Evolutionary conservation across 2,888 invertebrate genomes (phyloP).

Genomic region (Hipparchia semele): DNA sequence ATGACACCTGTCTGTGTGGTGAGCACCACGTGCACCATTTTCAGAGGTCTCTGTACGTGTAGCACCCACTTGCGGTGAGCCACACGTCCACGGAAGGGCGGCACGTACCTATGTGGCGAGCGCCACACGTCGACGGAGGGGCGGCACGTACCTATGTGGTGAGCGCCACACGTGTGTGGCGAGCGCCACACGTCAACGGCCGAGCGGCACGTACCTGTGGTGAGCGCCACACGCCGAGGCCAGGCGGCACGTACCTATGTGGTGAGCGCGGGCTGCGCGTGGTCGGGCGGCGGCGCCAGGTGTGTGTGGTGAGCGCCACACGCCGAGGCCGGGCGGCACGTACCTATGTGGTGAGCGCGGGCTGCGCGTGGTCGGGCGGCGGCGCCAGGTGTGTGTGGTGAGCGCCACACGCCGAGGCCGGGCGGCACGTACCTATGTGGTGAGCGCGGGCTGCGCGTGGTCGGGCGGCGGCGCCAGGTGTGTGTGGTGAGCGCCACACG

Average conservation of each 20-base stretch:
- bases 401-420: constrained; percentile 84
- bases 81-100: constrained; percentile 97
- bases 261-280: too few species aligned
- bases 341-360: too few species aligned
- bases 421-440: too few species aligned
- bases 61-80: too few species aligned
- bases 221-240: constrained; percentile 89
- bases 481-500: constrained; percentile 62
- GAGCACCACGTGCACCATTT: too few species aligned
- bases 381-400: constrained; percentile 50
- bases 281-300: too few species aligned
- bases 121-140: constrained; percentile 94
- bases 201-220: constrained; percentile 92
- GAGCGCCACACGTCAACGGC: constrained; percentile 33
- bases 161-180: too few species aligned
- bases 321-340: constrained; percentile 82
- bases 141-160: constrained; percentile 74
- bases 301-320: constrained; percentile 58
- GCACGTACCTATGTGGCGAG: constrained; percentile 62
- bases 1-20: too few species aligned
- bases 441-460: too few species aligned
- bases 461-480: too few species aligned
- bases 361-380: too few species aligned
- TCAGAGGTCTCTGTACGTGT: too few species aligned
- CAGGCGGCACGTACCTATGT: constrained; percentile 85